phyloP scores from a whole-genome alignment of 1,140 invertebrate genomes.

The Drosophila melanica region DNA sequence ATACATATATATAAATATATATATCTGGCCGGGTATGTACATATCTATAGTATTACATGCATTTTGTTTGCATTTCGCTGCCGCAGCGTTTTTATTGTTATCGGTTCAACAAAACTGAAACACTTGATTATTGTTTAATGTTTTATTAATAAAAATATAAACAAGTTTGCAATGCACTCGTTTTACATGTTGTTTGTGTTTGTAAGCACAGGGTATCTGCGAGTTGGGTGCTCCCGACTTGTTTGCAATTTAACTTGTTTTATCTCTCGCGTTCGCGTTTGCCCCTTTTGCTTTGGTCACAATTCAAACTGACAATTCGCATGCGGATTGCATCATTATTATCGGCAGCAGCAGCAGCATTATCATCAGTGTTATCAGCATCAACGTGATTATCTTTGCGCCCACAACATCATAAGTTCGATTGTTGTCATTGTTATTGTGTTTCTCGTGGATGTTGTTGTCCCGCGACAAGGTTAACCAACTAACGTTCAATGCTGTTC shows the following conservation, averaged over 20 bases:
- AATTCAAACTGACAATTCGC: neutral
- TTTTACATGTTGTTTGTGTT: neutral
- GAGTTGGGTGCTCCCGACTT: no score
- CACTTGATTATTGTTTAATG: slow-evolving; percentile 17
- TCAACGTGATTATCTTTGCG: no score
- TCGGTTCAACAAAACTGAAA: slow-evolving; percentile 4
- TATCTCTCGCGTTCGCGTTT: no score
- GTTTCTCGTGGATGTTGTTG: no score
- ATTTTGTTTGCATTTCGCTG: neutral
- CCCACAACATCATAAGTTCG: no score
- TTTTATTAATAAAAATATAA: slow-evolving; percentile 39
- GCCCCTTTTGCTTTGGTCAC: no score
- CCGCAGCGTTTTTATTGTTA: slow-evolving; percentile 6
- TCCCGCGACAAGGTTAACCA: slow-evolving; percentile 2
- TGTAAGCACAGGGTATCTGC: no score
- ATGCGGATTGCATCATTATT: neutral
- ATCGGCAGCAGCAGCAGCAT: neutral
- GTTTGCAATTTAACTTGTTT: no score
- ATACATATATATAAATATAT: neutral
- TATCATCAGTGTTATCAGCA: no score
- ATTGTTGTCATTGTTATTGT: neutral
- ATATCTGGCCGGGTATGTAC: no score
- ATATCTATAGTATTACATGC: no score
- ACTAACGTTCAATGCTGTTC: slow-evolving; percentile 1
- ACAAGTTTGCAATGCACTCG: slow-evolving; percentile 12